Evolutionary conservation across 92 coral and sea anemone species (phyloP).

Genomic region (Porites divaricata): DNA sequence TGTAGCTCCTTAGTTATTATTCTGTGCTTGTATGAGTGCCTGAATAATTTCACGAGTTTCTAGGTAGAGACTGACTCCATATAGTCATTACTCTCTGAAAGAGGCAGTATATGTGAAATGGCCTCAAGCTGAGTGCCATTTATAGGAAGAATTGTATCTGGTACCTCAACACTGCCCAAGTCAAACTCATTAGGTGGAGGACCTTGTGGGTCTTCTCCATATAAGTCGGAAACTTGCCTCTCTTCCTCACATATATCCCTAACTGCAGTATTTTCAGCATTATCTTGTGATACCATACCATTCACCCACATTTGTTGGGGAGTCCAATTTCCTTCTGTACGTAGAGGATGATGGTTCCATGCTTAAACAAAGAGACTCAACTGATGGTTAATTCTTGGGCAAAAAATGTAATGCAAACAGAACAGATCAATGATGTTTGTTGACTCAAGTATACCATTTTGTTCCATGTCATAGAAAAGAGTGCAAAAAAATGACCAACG

Average conservation of each 20-base stretch:
- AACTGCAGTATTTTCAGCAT: slow-evolving; percentile 16
- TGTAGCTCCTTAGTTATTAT: too few species aligned
- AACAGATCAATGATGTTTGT: slow-evolving; percentile 5
- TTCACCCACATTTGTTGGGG: slow-evolving; percentile 30
- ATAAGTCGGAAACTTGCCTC: too few species aligned
- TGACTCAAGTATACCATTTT: slow-evolving; percentile 24
- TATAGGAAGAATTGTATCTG: slow-evolving; percentile 33
- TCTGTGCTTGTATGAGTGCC: slow-evolving; percentile 14
- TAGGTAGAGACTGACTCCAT: slow-evolving; percentile 32
- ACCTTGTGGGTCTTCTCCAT: slow-evolving; percentile 17
- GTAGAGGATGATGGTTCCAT: slow-evolving; percentile 23
- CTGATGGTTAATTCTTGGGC: slow-evolving; percentile 13
- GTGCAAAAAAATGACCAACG: slow-evolving; percentile 12
- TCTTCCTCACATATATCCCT: not conserved
- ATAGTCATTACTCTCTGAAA: slow-evolving; percentile 39
- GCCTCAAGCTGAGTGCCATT: slow-evolving; percentile 29
- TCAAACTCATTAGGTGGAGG: slow-evolving; percentile 42
- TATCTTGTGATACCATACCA: slow-evolving; percentile 19
- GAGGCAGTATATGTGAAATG: slow-evolving; percentile 32
- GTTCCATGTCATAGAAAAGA: slow-evolving; percentile 3
- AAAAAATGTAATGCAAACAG: slow-evolving; percentile 22
- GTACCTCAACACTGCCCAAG: slow-evolving; percentile 33
- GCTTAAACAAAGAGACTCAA: slow-evolving; percentile 1
- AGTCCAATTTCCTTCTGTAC: slow-evolving; percentile 2
- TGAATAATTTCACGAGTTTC: not conserved